phyloP scores from a whole-genome alignment of 2,797 vertebrate species.

The Decapterus maruadsi region DNA sequence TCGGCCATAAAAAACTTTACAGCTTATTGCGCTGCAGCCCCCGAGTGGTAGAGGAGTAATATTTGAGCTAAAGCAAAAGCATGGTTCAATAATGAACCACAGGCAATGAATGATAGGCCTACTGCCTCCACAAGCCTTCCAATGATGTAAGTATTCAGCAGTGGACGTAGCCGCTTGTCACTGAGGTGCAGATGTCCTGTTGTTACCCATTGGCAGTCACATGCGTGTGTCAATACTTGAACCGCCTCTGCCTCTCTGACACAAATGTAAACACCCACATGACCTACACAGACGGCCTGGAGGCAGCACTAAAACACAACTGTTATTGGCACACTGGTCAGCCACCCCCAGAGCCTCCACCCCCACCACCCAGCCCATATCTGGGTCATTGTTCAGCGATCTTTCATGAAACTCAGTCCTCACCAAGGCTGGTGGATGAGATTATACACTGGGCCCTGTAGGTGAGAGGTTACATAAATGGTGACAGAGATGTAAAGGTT shows the following conservation, averaged over 20 bases:
- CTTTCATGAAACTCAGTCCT: conserved; percentile 52
- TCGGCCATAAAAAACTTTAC: neutral
- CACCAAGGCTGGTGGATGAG: conserved; percentile 13
- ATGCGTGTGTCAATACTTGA: conserved; percentile 66
- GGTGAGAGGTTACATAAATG: conserved; percentile 32
- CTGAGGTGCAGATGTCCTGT: conserved; percentile 24
- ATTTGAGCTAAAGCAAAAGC: neutral
- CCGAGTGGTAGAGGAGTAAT: neutral
- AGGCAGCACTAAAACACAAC: conserved; percentile 55
- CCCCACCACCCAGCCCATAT: conserved; percentile 23
- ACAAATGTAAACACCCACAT: conserved; percentile 62
- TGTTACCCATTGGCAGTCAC: conserved; percentile 31
- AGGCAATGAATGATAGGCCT: neutral
- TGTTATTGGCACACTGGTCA: conserved; percentile 43
- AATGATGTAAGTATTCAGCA: neutral
- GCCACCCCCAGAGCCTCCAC: neutral
- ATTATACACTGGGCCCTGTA: conserved; percentile 28
- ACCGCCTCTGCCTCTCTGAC: conserved; percentile 40
- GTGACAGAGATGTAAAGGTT: conserved; percentile 43
- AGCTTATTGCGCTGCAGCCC: neutral
- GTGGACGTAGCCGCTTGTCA: no score
- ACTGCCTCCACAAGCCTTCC: neutral
- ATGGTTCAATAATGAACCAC: neutral
- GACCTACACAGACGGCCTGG: conserved; percentile 52
- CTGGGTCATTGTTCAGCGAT: conserved; percentile 52